A percentile compares a stretch with the other conserved stretches of the same genome.
Evolutionary conservation across 2,888 invertebrate genomes (phyloP).

Genomic region (Boloria selene): DNA sequence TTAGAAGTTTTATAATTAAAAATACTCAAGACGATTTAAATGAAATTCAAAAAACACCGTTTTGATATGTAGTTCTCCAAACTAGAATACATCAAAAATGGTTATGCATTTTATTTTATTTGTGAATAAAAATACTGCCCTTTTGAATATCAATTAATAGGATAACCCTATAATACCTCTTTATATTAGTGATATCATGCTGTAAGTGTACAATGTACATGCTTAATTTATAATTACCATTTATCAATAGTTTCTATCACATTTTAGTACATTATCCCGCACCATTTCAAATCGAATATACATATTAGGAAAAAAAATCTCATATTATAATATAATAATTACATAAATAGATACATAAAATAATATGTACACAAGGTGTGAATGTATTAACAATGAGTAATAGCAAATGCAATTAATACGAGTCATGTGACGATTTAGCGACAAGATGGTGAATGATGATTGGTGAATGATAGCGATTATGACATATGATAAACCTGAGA

Average conservation of each 20-base stretch:
- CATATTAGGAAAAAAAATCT: constrained; percentile 1
- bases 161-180: too few species aligned
- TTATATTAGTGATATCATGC: too few species aligned
- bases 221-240: too few species aligned
- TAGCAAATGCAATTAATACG: constrained; percentile 14
- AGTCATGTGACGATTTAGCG: not conserved
- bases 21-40: too few species aligned
- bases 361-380: not conserved
- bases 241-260: not conserved
- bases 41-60: too few species aligned
- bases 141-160: too few species aligned
- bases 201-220: too few species aligned
- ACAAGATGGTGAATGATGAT: constrained; percentile 12
- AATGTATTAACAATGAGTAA: constrained; percentile 14
- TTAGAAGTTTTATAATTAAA: too few species aligned
- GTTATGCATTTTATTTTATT: too few species aligned
- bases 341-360: constrained; percentile 18
- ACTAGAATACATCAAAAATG: too few species aligned
- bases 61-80: too few species aligned
- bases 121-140: too few species aligned
- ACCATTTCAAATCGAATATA: constrained; percentile 14
- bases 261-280: constrained; percentile 13
- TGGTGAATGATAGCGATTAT: constrained; percentile 7
- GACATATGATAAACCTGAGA: constrained; percentile 16
- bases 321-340: constrained; percentile 1